These are phyloP conservation scores for Taenaris catops DNA, from an alignment of 2,888 invertebrate genomes.

Conservation along the genomic window DNA sequence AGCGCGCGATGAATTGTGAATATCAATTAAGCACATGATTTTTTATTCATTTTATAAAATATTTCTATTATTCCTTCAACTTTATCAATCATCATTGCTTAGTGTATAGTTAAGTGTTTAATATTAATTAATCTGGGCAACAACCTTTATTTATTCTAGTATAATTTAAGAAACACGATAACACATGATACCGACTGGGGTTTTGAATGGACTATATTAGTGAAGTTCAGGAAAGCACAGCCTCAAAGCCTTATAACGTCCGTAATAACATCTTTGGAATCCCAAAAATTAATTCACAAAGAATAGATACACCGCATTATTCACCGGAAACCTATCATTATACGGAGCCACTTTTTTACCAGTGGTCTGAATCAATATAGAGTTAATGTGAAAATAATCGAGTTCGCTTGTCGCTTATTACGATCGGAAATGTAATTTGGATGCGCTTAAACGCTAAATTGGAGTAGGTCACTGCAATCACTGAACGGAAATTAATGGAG, in stretches of 20 bases:
- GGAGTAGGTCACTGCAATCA: constrained; percentile 27
- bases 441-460: constrained; percentile 35
- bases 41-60: too few relatives aligned
- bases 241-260: constrained; percentile 6
- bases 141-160: too few relatives aligned
- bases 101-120: too few relatives aligned
- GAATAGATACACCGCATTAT: constrained; percentile 23
- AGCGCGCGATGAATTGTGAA: too few relatives aligned
- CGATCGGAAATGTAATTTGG: constrained; percentile 46
- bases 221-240: background rate
- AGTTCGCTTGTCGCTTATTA: constrained; percentile 59
- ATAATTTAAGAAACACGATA: too few relatives aligned
- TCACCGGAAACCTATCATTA: constrained; percentile 48
- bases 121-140: too few relatives aligned
- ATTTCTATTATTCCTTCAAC: too few relatives aligned
- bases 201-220: too few relatives aligned
- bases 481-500: constrained; percentile 26
- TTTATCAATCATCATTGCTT: too few relatives aligned
- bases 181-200: too few relatives aligned
- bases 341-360: constrained; percentile 52
- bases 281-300: constrained; percentile 23
- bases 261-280: constrained; percentile 19
- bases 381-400: constrained; percentile 74
- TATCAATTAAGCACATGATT: too few relatives aligned
- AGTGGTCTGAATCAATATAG: constrained; percentile 57